A percentile compares a stretch with the other conserved stretches of the same genome.
Conservation (phyloP, 2,113 vertebrate genomes). For the Lota lota region DNA sequence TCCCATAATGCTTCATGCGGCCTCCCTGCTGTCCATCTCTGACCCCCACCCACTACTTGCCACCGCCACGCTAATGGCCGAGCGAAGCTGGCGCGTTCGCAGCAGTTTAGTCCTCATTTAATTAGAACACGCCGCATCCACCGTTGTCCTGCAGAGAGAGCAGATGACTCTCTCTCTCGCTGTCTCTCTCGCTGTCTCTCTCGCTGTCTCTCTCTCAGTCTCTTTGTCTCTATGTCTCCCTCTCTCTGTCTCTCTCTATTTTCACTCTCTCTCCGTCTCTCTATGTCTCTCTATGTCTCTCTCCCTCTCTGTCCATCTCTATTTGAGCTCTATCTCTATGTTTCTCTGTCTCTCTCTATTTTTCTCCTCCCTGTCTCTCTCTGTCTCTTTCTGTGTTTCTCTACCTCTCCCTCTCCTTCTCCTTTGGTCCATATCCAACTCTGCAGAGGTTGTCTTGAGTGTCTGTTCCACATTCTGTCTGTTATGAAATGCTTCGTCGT, state of each 20-base stretch:
- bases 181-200: not conserved
- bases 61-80: not conserved
- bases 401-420: not conserved
- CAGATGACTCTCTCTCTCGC: slow-evolving; percentile 39
- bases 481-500: too few species aligned
- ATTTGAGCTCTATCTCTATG: too few species aligned
- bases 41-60: slow-evolving; percentile 3
- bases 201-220: not conserved
- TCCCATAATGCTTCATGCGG: too few species aligned
- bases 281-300: not conserved
- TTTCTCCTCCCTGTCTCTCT: not conserved
- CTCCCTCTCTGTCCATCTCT: not conserved
- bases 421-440: slow-evolving; percentile 21
- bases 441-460: slow-evolving; percentile 17
- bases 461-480: too few species aligned
- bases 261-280: not conserved
- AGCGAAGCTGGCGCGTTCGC: slow-evolving; percentile 21
- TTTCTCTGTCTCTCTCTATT: too few species aligned
- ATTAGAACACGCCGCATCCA: slow-evolving; percentile 44
- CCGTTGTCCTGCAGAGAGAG: slow-evolving; percentile 36
- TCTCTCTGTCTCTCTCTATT: not conserved
- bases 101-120: slow-evolving; percentile 51
- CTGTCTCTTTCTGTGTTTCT: not conserved
- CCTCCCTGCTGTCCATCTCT: slow-evolving; percentile 13
- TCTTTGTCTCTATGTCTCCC: not conserved